Evolutionary conservation across 2,113 vertebrate species (phyloP).

Genomic region (Dasypus novemcinctus): DNA sequence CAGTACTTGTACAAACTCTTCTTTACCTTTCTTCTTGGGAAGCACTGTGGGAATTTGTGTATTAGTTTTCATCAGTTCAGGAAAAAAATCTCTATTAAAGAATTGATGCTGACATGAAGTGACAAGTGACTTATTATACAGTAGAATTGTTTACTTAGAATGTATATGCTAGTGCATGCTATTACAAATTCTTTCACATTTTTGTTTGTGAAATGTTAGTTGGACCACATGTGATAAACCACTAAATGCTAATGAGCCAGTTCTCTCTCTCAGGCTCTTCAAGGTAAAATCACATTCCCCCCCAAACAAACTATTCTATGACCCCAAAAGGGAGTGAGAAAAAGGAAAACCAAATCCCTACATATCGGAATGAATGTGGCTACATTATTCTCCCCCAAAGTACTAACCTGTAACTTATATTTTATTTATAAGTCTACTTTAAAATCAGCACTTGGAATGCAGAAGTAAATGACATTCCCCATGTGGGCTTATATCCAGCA

Average conservation of each 20-base stretch:
- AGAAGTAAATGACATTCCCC: neutral
- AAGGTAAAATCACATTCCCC: neutral
- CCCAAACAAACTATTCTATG: neutral
- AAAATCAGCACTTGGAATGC: constrained; percentile 30
- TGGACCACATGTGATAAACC: neutral
- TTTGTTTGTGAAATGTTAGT: neutral
- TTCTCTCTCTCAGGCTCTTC: neutral
- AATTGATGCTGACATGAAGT: constrained; percentile 50
- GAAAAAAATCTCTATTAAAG: constrained; percentile 38
- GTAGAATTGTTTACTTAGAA: neutral
- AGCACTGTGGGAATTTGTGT: neutral
- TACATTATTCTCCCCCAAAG: neutral
- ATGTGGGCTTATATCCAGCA: neutral
- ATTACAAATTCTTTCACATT: neutral
- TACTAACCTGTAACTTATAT: neutral
- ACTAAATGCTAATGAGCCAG: neutral
- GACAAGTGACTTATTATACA: constrained; percentile 32
- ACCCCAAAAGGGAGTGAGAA: neutral
- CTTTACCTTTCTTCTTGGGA: constrained; percentile 17
- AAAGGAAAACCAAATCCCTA: neutral
- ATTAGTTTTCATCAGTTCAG: constrained; percentile 37
- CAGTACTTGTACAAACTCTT: neutral
- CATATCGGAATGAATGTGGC: neutral
- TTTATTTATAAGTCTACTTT: constrained; percentile 23
- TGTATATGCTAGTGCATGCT: neutral